phyloP scores from a whole-genome alignment of 2,113 vertebrate genomes.

The Eurystomus gularis region DNA sequence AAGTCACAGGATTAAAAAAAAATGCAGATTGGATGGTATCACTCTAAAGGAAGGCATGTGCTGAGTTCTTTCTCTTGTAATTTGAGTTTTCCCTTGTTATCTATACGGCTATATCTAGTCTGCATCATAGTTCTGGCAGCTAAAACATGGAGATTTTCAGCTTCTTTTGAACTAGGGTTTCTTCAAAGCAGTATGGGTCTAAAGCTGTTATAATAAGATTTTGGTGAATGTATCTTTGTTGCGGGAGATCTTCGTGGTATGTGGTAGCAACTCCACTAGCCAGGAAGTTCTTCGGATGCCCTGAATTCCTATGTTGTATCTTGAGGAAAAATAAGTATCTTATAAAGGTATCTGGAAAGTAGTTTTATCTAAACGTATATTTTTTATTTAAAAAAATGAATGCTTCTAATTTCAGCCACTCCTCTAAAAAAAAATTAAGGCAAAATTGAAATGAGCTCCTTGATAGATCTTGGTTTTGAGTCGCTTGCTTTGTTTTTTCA shows the following conservation, averaged over 20 bases:
- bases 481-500: conserved; percentile 40
- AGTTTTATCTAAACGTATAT: background rate
- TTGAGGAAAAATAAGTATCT: background rate
- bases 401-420: background rate
- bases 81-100: background rate
- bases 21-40: rapidly evolving
- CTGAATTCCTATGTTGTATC: background rate
- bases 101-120: background rate
- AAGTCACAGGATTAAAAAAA: background rate
- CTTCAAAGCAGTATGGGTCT: background rate
- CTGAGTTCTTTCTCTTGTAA: background rate
- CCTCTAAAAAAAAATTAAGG: background rate
- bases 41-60: background rate
- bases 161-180: background rate
- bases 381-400: background rate
- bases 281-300: background rate
- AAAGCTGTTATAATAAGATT: background rate
- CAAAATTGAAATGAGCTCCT: background rate
- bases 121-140: background rate
- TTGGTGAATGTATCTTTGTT: background rate
- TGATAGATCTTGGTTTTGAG: background rate
- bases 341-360: background rate
- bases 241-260: background rate
- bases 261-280: background rate
- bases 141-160: background rate